Percentiles rank a stretch among this genome's conserved stretches.
phyloP scores from a whole-genome alignment of 2,797 vertebrate genomes.

The Picus viridis region DNA sequence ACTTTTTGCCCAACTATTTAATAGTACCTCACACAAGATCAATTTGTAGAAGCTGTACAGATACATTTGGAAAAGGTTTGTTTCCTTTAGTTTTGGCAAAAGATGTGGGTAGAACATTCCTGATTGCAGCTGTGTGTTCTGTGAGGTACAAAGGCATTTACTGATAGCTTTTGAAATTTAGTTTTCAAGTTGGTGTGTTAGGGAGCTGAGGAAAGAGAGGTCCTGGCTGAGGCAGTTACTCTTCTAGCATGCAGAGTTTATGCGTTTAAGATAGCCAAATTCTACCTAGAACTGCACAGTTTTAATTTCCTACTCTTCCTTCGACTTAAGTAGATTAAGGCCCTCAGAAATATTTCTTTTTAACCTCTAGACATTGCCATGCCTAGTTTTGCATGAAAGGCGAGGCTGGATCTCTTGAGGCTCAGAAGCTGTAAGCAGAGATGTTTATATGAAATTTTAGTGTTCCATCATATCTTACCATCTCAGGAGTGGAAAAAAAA shows the following conservation, averaged over 20 bases:
- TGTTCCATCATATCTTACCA: neutral
- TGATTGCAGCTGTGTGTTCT: neutral
- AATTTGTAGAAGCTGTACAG: neutral
- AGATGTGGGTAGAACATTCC: neutral
- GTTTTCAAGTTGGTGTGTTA: neutral
- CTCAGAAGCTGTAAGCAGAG: constrained; percentile 11
- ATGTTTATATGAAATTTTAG: constrained; percentile 49
- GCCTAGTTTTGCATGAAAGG: neutral
- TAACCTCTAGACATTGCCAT: neutral
- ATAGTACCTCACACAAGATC: accelerated
- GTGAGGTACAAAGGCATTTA: neutral
- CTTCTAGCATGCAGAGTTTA: neutral
- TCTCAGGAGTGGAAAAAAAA: neutral
- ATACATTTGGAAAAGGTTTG: neutral
- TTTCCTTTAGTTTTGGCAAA: neutral
- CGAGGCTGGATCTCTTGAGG: neutral
- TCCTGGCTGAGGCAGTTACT: accelerated
- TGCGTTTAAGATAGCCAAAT: constrained; percentile 3
- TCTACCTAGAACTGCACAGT: neutral
- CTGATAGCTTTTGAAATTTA: neutral
- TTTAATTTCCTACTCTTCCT: constrained; percentile 13
- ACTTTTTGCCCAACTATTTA: accelerated
- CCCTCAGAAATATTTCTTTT: neutral
- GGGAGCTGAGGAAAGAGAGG: neutral
- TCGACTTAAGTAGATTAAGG: neutral